These are phyloP conservation scores for Caranx ignobilis DNA, from an alignment of 2,113 vertebrate species.

Conservation along the genomic window DNA sequence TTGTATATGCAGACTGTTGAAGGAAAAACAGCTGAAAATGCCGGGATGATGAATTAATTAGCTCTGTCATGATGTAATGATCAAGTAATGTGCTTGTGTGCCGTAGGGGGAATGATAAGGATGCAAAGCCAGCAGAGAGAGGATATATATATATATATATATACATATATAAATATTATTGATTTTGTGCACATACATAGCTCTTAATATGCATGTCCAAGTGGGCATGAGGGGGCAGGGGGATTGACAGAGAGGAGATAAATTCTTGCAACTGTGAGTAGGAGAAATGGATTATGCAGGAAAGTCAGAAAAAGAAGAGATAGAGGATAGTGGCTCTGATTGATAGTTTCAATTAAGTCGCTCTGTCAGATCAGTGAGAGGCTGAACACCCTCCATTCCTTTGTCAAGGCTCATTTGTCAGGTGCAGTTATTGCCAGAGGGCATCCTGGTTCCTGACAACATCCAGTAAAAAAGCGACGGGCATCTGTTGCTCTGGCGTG, in stretches of 20 bases:
- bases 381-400: constrained; percentile 75
- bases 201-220: constrained; percentile 58
- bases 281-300: constrained; percentile 52
- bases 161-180: constrained; percentile 48
- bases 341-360: constrained; percentile 83
- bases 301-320: constrained; percentile 61
- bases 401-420: constrained; percentile 78
- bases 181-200: constrained; percentile 46
- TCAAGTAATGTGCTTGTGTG: constrained; percentile 50
- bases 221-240: constrained; percentile 47
- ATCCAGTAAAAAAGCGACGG: constrained; percentile 43
- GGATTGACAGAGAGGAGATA: constrained; percentile 46
- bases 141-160: constrained; percentile 53
- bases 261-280: constrained; percentile 44
- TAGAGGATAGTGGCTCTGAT: constrained; percentile 63
- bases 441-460: constrained; percentile 55
- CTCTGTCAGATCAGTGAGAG: constrained; percentile 72
- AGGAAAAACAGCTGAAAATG: constrained; percentile 18
- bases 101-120: constrained; percentile 43
- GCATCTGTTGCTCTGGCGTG: constrained; percentile 43
- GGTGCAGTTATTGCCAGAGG: constrained; percentile 71
- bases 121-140: constrained; percentile 42
- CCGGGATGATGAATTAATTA: constrained; percentile 60
- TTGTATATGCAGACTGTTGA: constrained; percentile 9
- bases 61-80: constrained; percentile 51